Evolutionary conservation across 2,113 vertebrate genomes (phyloP), one percentile per base, ranked within the genome.

Genomic region (Clarias batrachus): DNA sequence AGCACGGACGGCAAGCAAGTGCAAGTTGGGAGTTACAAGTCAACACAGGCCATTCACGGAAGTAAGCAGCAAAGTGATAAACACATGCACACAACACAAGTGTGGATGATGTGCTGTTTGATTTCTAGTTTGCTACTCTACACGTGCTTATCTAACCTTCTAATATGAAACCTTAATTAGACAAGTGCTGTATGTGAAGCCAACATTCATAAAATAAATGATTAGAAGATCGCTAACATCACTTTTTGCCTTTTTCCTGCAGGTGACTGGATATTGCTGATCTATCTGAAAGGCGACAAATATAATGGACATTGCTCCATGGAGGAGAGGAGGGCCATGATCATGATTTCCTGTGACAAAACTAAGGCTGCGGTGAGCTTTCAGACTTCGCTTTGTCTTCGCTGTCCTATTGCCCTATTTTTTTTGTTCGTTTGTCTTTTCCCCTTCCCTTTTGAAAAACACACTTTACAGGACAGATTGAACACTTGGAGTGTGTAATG

Each of bases 221-320:
- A 63, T 48, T 48, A n/a, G 7, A 33, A 23, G 21, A 25, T 82
- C 21, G 4, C 21, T 82, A 63, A 82, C 54, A 52, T 56, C 2
- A 1, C 13, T 19, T 56, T 52, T 11, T 52, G 41, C 3, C 19
- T 41, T 73, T 73, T 89, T 52, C 66, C 90, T 87, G 65, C 92
- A 99, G 98, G 94, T 94, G 96, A 97, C 83, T 99, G 97, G 97
- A 96, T 99, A 92, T 94, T 98, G 94, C 92, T 99, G 77, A 95
- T 95, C 88, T 99, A 99, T 89, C 93, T 87, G 85, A 92, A 94
- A 1, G 97, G 97, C 5, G 95, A 97, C 0, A 86, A 78, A 12
- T 99, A 98, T 25, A 92, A 93, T 74, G 66, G 0, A 0, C 96
- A 97, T 93, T 99, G 98, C 87, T 91, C 89, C 30, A 74, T 87